Conservation (phyloP, 2,888 invertebrate genomes). For the Oscheius sp. region DNA sequence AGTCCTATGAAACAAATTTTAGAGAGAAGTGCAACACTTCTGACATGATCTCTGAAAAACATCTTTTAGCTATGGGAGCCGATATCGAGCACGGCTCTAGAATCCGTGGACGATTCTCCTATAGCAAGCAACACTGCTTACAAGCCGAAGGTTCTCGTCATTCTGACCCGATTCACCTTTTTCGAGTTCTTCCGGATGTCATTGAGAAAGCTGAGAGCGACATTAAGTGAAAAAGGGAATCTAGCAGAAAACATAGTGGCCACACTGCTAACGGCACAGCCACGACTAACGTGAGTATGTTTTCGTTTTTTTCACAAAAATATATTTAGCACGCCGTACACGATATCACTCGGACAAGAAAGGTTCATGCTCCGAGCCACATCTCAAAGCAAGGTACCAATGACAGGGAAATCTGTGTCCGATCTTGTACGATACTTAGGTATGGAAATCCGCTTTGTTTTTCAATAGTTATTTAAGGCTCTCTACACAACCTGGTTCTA, state of each 20-base stretch:
- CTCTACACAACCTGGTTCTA: constrained; percentile 33
- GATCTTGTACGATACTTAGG: constrained; percentile 30
- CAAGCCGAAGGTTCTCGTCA: constrained; percentile 34
- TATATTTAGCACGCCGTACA: constrained; percentile 14
- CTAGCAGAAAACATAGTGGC: constrained; percentile 24
- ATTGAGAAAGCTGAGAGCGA: background rate
- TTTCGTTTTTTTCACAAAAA: background rate
- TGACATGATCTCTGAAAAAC: background rate
- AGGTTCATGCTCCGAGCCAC: constrained; percentile 22
- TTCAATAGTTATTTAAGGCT: constrained; percentile 23
- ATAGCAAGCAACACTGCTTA: background rate
- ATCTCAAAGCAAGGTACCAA: constrained; percentile 17
- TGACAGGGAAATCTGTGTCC: constrained; percentile 16
- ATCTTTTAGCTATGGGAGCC: constrained; percentile 27
- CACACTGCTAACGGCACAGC: background rate
- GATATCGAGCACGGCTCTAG: background rate
- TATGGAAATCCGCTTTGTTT: background rate
- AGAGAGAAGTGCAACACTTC: background rate
- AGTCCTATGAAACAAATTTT: no score
- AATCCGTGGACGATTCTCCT: constrained; percentile 7
- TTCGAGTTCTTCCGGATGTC: constrained; percentile 38
- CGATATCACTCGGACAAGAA: constrained; percentile 20
- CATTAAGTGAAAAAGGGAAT: background rate
- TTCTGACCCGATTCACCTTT: constrained; percentile 33
- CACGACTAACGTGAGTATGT: constrained; percentile 4